A percentile compares a stretch with the other conserved stretches of the same genome.
Evolutionary conservation across 2,797 vertebrate genomes (phyloP).

Genomic region (Cottoperca gobio): DNA sequence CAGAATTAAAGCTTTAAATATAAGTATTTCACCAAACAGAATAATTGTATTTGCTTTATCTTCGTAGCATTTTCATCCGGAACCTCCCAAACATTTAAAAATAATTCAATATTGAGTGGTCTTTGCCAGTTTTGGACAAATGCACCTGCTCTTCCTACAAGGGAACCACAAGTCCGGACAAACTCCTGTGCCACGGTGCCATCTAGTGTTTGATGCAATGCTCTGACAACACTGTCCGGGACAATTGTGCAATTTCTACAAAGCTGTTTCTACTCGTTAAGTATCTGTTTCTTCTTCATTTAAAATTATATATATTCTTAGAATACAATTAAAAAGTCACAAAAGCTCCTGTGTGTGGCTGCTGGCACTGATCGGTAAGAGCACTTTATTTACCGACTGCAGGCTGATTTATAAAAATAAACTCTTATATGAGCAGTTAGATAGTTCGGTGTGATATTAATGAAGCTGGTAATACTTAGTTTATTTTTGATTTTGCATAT

Average conservation of each 20-base stretch:
- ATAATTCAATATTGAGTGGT: no score
- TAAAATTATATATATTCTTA: background rate
- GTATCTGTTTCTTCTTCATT: background rate
- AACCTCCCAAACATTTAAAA: no score
- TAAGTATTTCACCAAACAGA: no score
- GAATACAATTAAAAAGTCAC: background rate
- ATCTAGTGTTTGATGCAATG: conserved; percentile 22
- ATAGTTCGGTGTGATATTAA: background rate
- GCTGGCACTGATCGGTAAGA: conserved; percentile 42
- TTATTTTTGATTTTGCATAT: no score
- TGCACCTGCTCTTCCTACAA: background rate
- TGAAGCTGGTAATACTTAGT: background rate
- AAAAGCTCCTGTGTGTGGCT: conserved; percentile 20
- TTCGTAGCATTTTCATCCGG: no score
- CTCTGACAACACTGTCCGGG: no score
- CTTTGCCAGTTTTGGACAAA: no score
- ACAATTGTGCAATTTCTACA: background rate
- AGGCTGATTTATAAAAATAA: background rate
- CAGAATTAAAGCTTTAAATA: no score
- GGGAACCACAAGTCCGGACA: background rate
- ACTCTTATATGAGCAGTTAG: background rate
- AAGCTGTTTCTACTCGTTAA: background rate
- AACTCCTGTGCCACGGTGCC: background rate
- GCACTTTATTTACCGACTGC: background rate
- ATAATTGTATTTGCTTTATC: no score